phyloP scores from a whole-genome alignment of 2,797 vertebrate species.

The Falco cherrug region DNA sequence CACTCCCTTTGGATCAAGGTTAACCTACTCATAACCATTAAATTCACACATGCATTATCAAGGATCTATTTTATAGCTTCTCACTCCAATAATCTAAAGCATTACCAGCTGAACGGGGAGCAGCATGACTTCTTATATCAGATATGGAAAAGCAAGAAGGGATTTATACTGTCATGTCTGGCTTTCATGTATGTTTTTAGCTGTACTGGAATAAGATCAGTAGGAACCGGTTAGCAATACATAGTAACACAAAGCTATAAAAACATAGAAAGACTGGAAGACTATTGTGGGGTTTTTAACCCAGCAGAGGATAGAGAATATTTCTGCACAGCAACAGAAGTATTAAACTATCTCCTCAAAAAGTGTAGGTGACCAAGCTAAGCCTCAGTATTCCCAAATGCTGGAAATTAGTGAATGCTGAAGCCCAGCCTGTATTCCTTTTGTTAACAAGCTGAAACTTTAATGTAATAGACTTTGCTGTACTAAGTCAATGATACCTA shows the following conservation, averaged over 20 bases:
- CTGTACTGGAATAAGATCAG: neutral
- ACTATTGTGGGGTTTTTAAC: accelerated
- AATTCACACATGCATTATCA: neutral
- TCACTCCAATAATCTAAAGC: neutral
- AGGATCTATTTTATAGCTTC: neutral
- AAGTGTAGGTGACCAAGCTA: neutral
- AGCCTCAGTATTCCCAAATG: neutral
- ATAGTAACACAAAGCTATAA: neutral
- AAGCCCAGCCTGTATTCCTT: neutral
- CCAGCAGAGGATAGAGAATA: neutral
- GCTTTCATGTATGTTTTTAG: neutral
- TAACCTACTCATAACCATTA: neutral
- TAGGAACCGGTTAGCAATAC: neutral
- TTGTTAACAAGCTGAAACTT: neutral
- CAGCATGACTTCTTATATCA: neutral
- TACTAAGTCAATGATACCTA: neutral
- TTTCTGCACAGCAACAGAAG: neutral
- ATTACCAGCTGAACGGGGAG: neutral
- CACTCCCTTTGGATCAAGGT: slow-evolving; percentile 3
- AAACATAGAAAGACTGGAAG: neutral
- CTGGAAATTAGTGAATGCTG: neutral
- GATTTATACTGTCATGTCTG: neutral
- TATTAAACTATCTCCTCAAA: neutral
- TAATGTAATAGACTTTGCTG: neutral
- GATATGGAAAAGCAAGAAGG: neutral